These are phyloP conservation scores for Contarinia nasturtii DNA, from an alignment of 1,140 invertebrate species.

Conservation along the genomic window DNA sequence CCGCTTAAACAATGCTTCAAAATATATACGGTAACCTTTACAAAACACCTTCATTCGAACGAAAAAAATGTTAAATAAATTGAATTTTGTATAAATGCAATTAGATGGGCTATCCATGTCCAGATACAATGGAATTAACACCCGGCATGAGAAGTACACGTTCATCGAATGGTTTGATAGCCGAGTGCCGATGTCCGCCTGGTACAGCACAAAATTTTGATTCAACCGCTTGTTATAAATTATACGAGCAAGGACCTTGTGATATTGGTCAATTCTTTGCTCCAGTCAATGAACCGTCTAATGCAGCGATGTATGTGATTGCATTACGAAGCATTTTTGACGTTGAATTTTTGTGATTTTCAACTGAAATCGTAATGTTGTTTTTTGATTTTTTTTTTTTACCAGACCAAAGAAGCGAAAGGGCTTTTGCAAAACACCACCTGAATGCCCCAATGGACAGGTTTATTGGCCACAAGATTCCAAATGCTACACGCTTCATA, in stretches of 20 bases:
- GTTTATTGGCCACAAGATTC: slow-evolving; percentile 51
- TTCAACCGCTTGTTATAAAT: slow-evolving; percentile 37
- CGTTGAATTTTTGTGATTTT: not conserved
- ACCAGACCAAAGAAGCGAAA: slow-evolving; percentile 31
- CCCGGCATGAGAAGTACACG: slow-evolving; percentile 22
- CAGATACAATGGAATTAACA: slow-evolving; percentile 61
- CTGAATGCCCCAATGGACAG: slow-evolving; percentile 35
- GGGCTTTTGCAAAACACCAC: slow-evolving; percentile 44
- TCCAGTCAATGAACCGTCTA: slow-evolving; percentile 26
- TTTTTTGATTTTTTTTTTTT: slow-evolving; percentile 5
- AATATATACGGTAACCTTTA: slow-evolving; percentile 45
- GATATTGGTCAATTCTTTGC: slow-evolving; percentile 46
- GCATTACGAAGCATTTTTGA: not conserved
- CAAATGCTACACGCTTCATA: slow-evolving; percentile 45
- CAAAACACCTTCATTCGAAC: no score
- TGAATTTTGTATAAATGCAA: no score
- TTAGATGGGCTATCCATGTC: slow-evolving; percentile 58
- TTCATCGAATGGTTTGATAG: slow-evolving; percentile 23
- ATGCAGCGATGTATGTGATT: not conserved
- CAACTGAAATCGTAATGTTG: not conserved
- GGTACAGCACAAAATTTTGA: slow-evolving; percentile 41
- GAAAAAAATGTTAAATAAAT: no score
- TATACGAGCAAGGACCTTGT: slow-evolving; percentile 52
- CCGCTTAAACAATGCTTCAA: slow-evolving; percentile 63
- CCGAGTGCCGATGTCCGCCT: slow-evolving; percentile 59